Evolutionary conservation across 2,113 vertebrate genomes (phyloP).

Genomic region (Panurus biarmicus): DNA sequence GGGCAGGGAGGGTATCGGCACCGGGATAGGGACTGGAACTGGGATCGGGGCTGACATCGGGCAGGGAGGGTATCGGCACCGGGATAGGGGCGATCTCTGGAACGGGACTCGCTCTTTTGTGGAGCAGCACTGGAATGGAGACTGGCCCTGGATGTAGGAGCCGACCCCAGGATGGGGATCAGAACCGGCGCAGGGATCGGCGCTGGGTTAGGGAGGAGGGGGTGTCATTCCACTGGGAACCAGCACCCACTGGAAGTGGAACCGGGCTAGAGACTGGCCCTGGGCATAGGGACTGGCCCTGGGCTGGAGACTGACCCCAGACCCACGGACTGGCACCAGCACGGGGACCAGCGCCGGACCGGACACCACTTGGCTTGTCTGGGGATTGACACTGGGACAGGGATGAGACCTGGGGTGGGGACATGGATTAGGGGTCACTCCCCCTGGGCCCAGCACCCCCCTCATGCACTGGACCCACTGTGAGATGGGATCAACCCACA

Average conservation of each 20-base stretch:
- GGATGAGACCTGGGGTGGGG: not conserved
- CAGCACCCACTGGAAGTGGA: not conserved
- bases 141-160: not conserved
- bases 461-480: not conserved
- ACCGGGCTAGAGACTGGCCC: not conserved
- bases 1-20: no score
- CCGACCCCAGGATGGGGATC: not conserved
- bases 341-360: accelerated
- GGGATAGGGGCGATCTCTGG: not conserved
- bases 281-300: not conserved
- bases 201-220: not conserved
- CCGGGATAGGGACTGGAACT: no score
- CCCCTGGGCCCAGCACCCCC: accelerated
- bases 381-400: not conserved
- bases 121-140: not conserved
- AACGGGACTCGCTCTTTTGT: accelerated
- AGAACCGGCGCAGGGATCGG: not conserved
- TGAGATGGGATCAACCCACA: not conserved
- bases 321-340: accelerated
- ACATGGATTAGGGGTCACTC: not conserved
- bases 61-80: not conserved
- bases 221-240: not conserved
- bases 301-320: not conserved
- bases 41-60: not conserved
- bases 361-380: accelerated